phyloP scores from a whole-genome alignment of 2,113 vertebrate genomes.

The Aphyosemion australe region DNA sequence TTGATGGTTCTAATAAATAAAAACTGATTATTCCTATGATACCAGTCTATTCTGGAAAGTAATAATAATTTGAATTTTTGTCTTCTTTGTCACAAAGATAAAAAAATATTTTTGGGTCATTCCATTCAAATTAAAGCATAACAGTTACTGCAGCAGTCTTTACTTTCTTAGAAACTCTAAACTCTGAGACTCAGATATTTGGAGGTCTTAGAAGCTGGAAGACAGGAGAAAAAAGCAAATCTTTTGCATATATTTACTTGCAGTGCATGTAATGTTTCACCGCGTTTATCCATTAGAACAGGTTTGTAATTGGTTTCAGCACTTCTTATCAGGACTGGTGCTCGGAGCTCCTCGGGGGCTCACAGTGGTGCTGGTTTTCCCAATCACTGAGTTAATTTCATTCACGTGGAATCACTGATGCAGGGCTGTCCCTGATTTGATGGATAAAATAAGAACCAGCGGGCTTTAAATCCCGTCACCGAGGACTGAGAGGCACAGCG shows the following conservation, averaged over 20 bases:
- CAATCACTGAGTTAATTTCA: constrained; percentile 38
- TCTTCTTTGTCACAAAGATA: too few species aligned
- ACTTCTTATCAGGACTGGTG: constrained; percentile 33
- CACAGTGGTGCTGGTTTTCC: constrained; percentile 20
- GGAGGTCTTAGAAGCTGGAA: neutral
- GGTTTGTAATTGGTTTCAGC: constrained; percentile 40
- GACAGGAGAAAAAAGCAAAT: neutral
- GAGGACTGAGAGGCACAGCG: constrained; percentile 27
- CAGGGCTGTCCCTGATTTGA: constrained; percentile 42
- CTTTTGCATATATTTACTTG: constrained; percentile 5
- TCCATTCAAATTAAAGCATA: too few species aligned
- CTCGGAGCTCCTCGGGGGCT: constrained; percentile 36
- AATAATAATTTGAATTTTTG: too few species aligned
- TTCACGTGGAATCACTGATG: constrained; percentile 50
- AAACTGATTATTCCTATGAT: too few species aligned
- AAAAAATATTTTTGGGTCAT: too few species aligned
- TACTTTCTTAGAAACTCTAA: neutral
- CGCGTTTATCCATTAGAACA: constrained; percentile 25
- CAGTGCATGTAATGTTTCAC: neutral
- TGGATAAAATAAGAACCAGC: constrained; percentile 50
- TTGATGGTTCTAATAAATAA: too few species aligned
- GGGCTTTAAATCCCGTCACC: constrained; percentile 10
- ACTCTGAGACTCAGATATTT: too few species aligned
- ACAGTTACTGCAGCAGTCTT: neutral
- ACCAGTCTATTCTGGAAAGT: too few species aligned